These are phyloP conservation scores for Antitype chi DNA, from an alignment of 2,888 invertebrate species.

Conservation along the genomic window DNA sequence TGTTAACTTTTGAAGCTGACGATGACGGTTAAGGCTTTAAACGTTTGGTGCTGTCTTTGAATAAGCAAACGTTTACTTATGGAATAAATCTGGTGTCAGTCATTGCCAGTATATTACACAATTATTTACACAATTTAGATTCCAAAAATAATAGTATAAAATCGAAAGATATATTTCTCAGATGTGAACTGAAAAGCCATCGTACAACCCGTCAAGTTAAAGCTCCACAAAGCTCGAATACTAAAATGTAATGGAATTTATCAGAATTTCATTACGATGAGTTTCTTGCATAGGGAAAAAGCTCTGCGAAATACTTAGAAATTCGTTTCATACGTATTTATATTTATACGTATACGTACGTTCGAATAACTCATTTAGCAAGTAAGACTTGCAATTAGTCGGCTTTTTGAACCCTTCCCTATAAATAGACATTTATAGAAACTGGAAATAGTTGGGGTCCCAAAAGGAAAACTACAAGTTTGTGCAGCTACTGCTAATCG, in stretches of 20 bases:
- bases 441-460: constrained; percentile 3
- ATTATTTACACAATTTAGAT: neutral
- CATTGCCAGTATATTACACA: neutral
- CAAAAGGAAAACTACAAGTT: constrained; percentile 19
- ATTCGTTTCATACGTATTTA: neutral
- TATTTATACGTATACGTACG: no score
- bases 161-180: neutral
- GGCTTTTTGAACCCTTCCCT: neutral
- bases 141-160: neutral
- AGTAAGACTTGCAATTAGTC: neutral
- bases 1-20: neutral
- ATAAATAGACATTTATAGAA: neutral
- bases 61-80: neutral
- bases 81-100: neutral
- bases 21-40: neutral
- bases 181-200: neutral
- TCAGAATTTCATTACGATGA: neutral
- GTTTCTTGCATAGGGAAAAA: neutral
- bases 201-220: neutral
- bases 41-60: neutral
- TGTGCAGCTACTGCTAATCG: constrained; percentile 23
- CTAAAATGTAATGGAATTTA: constrained; percentile 9
- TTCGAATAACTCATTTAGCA: neutral
- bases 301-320: neutral
- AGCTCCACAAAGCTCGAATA: constrained; percentile 11